Conservation (phyloP, 1,140 invertebrate species). For the Drosophila kanapiae region DNA sequence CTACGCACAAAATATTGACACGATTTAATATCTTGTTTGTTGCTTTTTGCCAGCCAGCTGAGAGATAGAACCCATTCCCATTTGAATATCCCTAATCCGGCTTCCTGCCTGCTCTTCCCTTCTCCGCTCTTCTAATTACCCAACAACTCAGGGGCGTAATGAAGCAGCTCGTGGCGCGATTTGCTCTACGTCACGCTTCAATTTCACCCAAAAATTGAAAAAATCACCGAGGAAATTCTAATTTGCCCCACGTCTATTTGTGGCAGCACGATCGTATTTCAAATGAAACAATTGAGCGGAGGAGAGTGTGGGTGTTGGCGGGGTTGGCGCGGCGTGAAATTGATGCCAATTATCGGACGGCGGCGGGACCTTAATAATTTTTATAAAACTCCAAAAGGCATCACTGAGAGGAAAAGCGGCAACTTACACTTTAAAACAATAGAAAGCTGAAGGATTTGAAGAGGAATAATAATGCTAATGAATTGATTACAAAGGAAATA, state of each 20-base stretch:
- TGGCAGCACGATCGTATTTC: conserved; percentile 68
- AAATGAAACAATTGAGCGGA: conserved; percentile 74
- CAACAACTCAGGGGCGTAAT: conserved; percentile 73
- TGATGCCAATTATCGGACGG: conserved; percentile 59
- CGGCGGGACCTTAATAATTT: conserved; percentile 39
- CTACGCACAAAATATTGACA: conserved; percentile 53
- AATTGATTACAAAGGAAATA: no score
- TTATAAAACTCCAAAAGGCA: not conserved
- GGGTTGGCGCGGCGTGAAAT: conserved; percentile 64
- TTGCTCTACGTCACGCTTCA: conserved; percentile 73
- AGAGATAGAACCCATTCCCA: conserved; percentile 17
- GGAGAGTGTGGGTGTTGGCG: conserved; percentile 21
- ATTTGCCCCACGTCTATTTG: conserved; percentile 54
- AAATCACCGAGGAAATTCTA: conserved; percentile 33
- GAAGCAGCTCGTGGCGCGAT: conserved; percentile 68
- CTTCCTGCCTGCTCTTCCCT: conserved; percentile 13
- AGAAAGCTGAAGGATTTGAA: no score
- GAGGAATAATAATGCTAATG: no score
- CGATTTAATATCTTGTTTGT: conserved; percentile 59
- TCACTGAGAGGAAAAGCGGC: not conserved
- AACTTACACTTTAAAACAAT: no score
- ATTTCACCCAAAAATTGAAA: conserved; percentile 74
- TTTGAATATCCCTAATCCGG: conserved; percentile 65
- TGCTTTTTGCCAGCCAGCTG: conserved; percentile 23
- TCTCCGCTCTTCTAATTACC: conserved; percentile 61